phyloP scores from a whole-genome alignment of 2,113 vertebrate species.

The Tichodroma muraria region DNA sequence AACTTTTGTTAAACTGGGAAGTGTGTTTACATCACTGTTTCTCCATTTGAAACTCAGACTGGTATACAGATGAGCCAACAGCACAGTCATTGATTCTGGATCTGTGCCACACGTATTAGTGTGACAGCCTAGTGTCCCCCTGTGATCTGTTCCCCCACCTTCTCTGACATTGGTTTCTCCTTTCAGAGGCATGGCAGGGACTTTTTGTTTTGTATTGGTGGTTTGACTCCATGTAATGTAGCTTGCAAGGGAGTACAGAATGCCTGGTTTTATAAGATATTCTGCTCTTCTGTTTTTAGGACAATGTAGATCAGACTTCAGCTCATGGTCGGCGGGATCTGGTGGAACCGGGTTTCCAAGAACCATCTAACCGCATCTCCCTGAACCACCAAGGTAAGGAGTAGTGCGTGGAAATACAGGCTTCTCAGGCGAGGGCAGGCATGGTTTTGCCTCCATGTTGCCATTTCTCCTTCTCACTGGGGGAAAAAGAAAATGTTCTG shows the following conservation, averaged over 20 bases:
- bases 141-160: neutral
- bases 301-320: slow-evolving; percentile 83
- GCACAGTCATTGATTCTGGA: neutral
- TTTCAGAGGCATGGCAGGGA: neutral
- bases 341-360: slow-evolving; percentile 77
- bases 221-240: neutral
- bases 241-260: neutral
- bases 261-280: neutral
- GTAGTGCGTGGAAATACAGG: neutral
- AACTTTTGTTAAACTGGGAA: slow-evolving; percentile 1
- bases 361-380: slow-evolving; percentile 71
- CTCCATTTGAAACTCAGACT: neutral
- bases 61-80: neutral
- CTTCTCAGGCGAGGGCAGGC: neutral
- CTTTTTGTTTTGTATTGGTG: neutral
- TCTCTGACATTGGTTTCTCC: neutral
- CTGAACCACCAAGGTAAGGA: slow-evolving; percentile 83
- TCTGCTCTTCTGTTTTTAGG: slow-evolving; percentile 68
- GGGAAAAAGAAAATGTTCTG: neutral
- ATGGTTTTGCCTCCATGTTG: neutral
- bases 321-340: slow-evolving; percentile 74
- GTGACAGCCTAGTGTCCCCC: neutral
- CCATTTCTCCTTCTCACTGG: neutral
- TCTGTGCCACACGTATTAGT: neutral
- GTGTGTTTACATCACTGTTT: neutral